Conservation (phyloP, 2,888 invertebrate genomes). For the Ennomos quercinarius region DNA sequence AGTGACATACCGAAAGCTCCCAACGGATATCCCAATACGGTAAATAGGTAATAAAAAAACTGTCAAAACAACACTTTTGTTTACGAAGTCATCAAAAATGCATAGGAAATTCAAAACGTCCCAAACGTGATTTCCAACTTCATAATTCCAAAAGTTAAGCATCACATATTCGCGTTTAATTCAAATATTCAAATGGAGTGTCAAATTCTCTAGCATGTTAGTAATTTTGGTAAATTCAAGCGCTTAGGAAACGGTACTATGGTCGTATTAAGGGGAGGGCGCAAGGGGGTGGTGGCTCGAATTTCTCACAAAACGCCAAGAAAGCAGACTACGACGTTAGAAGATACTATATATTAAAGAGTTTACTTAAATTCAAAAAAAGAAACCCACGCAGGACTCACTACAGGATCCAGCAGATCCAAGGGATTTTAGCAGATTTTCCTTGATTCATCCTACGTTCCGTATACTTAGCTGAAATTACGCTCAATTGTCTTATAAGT, state of each 20-base stretch:
- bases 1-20: too few species aligned
- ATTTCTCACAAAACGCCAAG: background rate
- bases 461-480: slow-evolving; percentile 41
- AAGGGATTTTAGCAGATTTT: background rate
- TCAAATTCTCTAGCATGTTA: slow-evolving; percentile 34
- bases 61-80: too few species aligned
- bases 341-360: too few species aligned
- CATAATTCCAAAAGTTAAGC: slow-evolving; percentile 5
- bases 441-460: slow-evolving; percentile 9
- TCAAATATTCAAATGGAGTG: slow-evolving; percentile 37
- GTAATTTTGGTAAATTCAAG: slow-evolving; percentile 21
- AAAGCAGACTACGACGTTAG: too few species aligned
- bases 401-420: too few species aligned
- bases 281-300: background rate
- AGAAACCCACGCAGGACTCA: too few species aligned
- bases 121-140: background rate
- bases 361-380: too few species aligned
- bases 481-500: slow-evolving; percentile 54
- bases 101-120: too few species aligned
- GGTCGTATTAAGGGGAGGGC: background rate
- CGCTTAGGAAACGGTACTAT: background rate
- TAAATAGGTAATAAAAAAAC: too few species aligned
- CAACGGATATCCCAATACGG: too few species aligned
- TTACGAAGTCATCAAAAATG: too few species aligned
- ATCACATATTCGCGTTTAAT: slow-evolving; percentile 18